Evolutionary conservation across 2,888 invertebrate species (phyloP), one percentile per base, ranked within the genome.

Genomic region (Cremastobaeus sp.): DNA sequence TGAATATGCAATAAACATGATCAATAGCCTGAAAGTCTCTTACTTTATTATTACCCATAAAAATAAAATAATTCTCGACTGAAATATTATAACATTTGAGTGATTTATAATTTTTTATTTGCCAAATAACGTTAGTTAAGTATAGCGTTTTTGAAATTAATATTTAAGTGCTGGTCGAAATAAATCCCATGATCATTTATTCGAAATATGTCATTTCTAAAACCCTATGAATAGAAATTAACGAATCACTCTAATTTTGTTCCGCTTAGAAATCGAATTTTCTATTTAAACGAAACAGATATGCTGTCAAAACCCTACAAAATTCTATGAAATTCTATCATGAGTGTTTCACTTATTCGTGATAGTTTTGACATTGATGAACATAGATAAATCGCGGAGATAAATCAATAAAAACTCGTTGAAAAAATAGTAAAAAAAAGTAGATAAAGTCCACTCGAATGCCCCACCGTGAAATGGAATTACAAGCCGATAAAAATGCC

Each of bases 131-230:
- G 25, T 50, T 41, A 50, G 20, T 32, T 32, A 57, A 48, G 32
- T 59, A 52, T 59, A 66, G 28, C 41, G 35, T 59, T 68, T 59
- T 59, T 50, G 43, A 50, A n/a, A 59, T 68, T 28, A 68, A 59
- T 45, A 68, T 45, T 68, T 45, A 59, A 55, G 12, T 11, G 20
- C 8, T 14, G n/a, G 1, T 9, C 30, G n/a, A 41, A 39, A 39
- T 35, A 21, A 47, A 41, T 17, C 14, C 14, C 2, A 11, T 45
- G 11, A 47, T 39, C 17, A 57, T 45, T 48, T 41, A 66, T 57
- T n/a, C n/a, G n/a, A 34, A 30, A 57, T 45, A 54, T 30, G 35
- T n/a, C 25, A 48, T 37, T 37, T 47, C 64, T 6, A 17, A 11
- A 47, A 45, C 39, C 57, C 59, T 59, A 68, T 12, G 32, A 45